A percentile compares a stretch with the other conserved stretches of the same genome.
These are phyloP conservation scores for Octodon degus DNA, from an alignment of 2,113 vertebrate genomes.

Conservation along the genomic window DNA sequence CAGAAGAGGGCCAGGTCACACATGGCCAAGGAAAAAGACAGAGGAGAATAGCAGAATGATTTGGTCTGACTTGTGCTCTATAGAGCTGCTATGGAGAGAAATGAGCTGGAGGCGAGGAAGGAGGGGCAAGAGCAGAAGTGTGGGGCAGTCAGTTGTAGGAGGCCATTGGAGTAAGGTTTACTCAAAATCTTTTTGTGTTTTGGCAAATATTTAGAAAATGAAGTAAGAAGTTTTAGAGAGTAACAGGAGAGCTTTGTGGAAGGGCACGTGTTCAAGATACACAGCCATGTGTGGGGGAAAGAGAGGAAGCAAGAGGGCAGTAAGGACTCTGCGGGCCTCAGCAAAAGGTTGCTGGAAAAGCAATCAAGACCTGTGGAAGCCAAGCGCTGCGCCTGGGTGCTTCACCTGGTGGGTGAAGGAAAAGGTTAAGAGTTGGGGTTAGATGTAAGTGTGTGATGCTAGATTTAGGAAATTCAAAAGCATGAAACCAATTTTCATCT, in stretches of 20 bases:
- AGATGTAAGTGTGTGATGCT: slow-evolving; percentile 10
- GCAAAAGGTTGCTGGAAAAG: not conserved
- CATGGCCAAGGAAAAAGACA: not conserved
- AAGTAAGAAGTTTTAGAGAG: not conserved
- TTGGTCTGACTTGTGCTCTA: not conserved
- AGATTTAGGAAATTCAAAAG: not conserved
- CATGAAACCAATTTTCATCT: not conserved
- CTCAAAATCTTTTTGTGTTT: not conserved
- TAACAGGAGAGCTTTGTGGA: not conserved
- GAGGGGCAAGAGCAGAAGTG: not conserved
- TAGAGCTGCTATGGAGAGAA: not conserved
- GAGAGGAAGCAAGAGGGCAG: not conserved
- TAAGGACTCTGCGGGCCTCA: not conserved
- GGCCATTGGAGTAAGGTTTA: not conserved
- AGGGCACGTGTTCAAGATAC: not conserved
- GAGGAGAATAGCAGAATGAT: not conserved
- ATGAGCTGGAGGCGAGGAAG: fast-evolving
- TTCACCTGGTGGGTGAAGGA: not conserved
- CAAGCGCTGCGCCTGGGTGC: not conserved
- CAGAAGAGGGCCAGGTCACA: not conserved
- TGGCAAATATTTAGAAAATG: not conserved
- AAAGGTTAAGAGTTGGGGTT: slow-evolving; percentile 12
- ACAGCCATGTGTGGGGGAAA: not conserved
- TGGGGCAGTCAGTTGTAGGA: not conserved
- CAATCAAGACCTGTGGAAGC: not conserved